These are phyloP conservation scores for Creontiades dilutus DNA, from an alignment of 2,888 invertebrate genomes.

Conservation along the genomic window DNA sequence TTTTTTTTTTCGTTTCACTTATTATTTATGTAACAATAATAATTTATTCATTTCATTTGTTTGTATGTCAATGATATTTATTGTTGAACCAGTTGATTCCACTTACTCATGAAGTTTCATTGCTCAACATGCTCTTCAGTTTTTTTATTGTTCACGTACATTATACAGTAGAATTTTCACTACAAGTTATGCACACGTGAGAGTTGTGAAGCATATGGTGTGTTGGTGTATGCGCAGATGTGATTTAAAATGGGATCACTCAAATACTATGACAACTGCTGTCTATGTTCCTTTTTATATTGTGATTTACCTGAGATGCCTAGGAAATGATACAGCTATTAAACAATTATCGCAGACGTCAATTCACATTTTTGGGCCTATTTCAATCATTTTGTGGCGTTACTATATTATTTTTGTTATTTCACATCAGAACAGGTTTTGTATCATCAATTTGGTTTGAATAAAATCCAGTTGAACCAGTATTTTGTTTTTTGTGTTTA, in stretches of 20 bases:
- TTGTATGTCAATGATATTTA: constrained; percentile 10
- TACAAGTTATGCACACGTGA: constrained; percentile 62
- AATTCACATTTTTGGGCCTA: constrained; percentile 50
- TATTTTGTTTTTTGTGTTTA: constrained; percentile 64
- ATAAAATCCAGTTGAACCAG: constrained; percentile 66
- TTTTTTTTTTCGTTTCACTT: not conserved
- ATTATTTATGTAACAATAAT: constrained; percentile 29
- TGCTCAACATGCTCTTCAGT: constrained; percentile 57
- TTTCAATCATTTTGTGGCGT: constrained; percentile 38
- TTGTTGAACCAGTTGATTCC: constrained; percentile 38
- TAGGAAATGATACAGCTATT: constrained; percentile 68
- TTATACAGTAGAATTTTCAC: constrained; percentile 67
- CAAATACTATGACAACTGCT: constrained; percentile 59
- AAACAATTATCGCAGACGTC: not conserved
- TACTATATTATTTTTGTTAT: constrained; percentile 57
- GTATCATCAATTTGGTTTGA: constrained; percentile 52
- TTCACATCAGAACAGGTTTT: constrained; percentile 57
- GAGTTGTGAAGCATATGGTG: constrained; percentile 62
- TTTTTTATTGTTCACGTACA: constrained; percentile 66
- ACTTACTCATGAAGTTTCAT: constrained; percentile 45
- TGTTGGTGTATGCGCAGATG: constrained; percentile 72
- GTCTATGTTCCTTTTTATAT: constrained; percentile 63
- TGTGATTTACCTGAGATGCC: constrained; percentile 74
- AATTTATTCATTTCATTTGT: constrained; percentile 38
- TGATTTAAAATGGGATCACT: constrained; percentile 70